A percentile compares a stretch with the other conserved stretches of the same genome.
These are phyloP conservation scores for Lasioglossum marginatum DNA, from an alignment of 2,888 invertebrate genomes.

Conservation along the genomic window DNA sequence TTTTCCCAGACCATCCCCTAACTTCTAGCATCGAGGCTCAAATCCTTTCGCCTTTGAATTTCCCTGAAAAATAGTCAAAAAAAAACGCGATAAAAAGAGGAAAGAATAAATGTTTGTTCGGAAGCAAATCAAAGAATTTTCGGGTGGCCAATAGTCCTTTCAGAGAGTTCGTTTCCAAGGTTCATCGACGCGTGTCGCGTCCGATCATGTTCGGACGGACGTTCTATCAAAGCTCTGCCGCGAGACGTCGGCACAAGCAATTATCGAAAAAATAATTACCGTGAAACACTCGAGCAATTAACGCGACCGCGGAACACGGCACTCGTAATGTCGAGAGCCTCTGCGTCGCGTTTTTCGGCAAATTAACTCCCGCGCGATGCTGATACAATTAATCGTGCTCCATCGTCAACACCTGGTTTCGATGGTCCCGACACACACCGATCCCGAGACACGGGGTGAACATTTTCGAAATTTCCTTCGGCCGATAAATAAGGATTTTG, in stretches of 20 bases:
- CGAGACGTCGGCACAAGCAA: background rate
- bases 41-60: background rate
- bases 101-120: background rate
- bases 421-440: background rate
- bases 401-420: slow-evolving; percentile 12
- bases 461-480: background rate
- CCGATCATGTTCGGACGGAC: background rate
- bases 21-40: background rate
- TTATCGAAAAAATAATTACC: slow-evolving; percentile 13
- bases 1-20: background rate
- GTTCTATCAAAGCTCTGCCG: background rate
- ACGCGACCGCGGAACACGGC: slow-evolving; percentile 3
- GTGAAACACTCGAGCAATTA: slow-evolving; percentile 10
- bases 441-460: background rate
- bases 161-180: background rate
- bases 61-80: background rate
- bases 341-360: slow-evolving; percentile 8
- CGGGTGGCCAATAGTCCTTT: background rate
- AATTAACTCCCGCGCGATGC: slow-evolving; percentile 11
- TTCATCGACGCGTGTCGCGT: background rate
- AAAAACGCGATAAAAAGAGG: background rate
- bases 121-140: background rate
- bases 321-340: slow-evolving; percentile 10
- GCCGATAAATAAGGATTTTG: background rate
- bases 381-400: slow-evolving; percentile 11